These are phyloP conservation scores for Tychaedon coryphoeus DNA, from an alignment of 2,113 vertebrate genomes.

Conservation along the genomic window DNA sequence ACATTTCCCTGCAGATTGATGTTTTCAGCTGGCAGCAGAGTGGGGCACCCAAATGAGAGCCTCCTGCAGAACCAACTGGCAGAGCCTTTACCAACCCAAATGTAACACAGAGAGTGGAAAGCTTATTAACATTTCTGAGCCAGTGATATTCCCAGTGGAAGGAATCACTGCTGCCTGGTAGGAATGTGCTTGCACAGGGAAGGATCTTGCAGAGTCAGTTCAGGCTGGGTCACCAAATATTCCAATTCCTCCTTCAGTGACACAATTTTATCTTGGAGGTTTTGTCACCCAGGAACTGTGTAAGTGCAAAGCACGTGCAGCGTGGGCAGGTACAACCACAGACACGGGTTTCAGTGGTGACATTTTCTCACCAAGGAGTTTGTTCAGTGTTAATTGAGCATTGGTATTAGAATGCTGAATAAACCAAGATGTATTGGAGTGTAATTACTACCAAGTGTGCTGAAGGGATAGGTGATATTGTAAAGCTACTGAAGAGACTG, in stretches of 20 bases:
- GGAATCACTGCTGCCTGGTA: not conserved
- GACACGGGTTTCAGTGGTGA: not conserved
- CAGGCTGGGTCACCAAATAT: not conserved
- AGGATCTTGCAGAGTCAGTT: not conserved
- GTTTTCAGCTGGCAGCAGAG: not conserved
- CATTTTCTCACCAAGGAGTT: not conserved
- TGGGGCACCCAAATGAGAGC: not conserved
- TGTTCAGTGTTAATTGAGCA: not conserved
- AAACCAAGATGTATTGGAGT: not conserved
- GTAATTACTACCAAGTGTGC: not conserved
- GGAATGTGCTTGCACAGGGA: not conserved
- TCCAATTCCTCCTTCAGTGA: not conserved
- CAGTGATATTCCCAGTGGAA: not conserved
- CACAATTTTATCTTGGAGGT: not conserved
- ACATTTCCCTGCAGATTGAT: not conserved
- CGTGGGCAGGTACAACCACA: not conserved
- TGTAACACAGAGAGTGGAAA: not conserved
- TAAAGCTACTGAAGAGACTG: not conserved
- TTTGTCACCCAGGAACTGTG: not conserved
- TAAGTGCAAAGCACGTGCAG: not conserved
- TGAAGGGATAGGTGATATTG: not conserved
- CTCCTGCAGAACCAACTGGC: not conserved
- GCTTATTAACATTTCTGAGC: not conserved
- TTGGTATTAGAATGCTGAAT: not conserved
- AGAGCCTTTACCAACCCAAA: not conserved